phyloP scores from a whole-genome alignment of 2,797 vertebrate species.

The Lindbergichthys nudifrons region DNA sequence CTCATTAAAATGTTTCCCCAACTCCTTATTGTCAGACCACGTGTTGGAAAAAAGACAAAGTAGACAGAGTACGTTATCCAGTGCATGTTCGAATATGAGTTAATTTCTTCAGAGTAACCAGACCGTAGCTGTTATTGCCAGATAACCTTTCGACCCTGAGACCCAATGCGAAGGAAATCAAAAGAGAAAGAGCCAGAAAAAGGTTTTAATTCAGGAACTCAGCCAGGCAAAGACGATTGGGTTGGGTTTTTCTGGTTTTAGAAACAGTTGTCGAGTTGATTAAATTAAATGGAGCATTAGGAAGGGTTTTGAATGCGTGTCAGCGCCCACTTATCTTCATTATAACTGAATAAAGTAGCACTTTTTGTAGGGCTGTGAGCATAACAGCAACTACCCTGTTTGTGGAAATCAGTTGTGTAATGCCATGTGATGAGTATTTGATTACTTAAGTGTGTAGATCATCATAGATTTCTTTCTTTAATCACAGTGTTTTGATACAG shows the following conservation, averaged over 20 bases:
- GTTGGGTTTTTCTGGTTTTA: background rate
- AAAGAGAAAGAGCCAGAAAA: constrained; percentile 25
- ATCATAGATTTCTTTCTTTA: constrained; percentile 43
- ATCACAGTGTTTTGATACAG: constrained; percentile 33
- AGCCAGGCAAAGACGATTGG: background rate
- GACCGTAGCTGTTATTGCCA: constrained; percentile 37
- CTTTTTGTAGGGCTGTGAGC: background rate
- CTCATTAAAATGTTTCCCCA: constrained; percentile 13
- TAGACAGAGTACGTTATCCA: constrained; percentile 19
- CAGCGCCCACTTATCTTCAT: constrained; percentile 23
- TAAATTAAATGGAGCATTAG: constrained; percentile 11
- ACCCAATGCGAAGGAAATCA: constrained; percentile 12
- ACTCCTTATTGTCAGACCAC: background rate
- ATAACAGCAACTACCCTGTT: background rate
- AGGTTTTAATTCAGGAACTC: constrained; percentile 3
- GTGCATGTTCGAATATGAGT: constrained; percentile 20
- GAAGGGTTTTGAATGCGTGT: background rate
- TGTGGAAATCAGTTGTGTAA: constrained; percentile 7
- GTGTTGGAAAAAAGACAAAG: background rate
- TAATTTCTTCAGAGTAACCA: constrained; percentile 45
- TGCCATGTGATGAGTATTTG: constrained; percentile 12
- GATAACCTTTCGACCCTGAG: constrained; percentile 53
- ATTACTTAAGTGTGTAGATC: constrained; percentile 20
- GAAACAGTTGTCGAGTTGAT: constrained; percentile 12
- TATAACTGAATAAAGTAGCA: constrained; percentile 15